Evolutionary conservation across 2,797 vertebrate genomes (phyloP), one percentile per base, ranked within the genome.

Genomic region (Dendrocincla fuliginosa): DNA sequence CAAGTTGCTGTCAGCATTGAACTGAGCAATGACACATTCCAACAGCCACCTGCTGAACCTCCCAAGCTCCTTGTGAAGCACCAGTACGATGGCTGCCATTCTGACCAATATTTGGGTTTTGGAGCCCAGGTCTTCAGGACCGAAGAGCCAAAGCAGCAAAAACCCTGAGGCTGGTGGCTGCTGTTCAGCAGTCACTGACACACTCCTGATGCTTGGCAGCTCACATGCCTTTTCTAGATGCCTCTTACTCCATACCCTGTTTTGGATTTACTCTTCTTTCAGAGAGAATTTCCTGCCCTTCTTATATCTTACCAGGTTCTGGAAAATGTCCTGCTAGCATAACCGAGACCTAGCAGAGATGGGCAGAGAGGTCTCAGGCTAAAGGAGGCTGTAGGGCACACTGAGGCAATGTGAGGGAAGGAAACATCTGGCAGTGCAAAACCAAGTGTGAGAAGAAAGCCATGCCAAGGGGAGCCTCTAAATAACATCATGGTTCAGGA

Each of bases 241-340:
- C 42, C n/a, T 57, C 23, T 68, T 55, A 46, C 13, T 25, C 49
- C 41, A 47, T 6, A 17, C 3, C 2, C 25, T n/a, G 25, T 53
- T 84, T 63, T 80, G 53, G 46, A 56, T 89, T 52, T 77, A 17
- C 3, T 64, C 30, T 80, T 23, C 28, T 49, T 87, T 57, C 59
- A 30, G 39, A 61, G 35, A 53, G 19, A 37, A n/a, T 44, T 57
- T 75, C 47, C 33, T 12, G 11, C 8, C 53, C 13, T 39, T 44
- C 28, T 52, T 57, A 16, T 2, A 32, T 28, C 35, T 53, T 53
- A 61, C 17, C 20, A 56, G 52, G 33, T 61, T 86, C 57, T 39
- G 53, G 49, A 68, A 57, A 53, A 50, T 7, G 30, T 23, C 2
- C 1, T 7, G 1, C 9, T 28, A 50, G 13, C 1, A 2, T 2